Percentiles rank a stretch among this genome's conserved stretches.
Evolutionary conservation across 2,888 invertebrate species (phyloP).

Genomic region (Acrobasis suavella): DNA sequence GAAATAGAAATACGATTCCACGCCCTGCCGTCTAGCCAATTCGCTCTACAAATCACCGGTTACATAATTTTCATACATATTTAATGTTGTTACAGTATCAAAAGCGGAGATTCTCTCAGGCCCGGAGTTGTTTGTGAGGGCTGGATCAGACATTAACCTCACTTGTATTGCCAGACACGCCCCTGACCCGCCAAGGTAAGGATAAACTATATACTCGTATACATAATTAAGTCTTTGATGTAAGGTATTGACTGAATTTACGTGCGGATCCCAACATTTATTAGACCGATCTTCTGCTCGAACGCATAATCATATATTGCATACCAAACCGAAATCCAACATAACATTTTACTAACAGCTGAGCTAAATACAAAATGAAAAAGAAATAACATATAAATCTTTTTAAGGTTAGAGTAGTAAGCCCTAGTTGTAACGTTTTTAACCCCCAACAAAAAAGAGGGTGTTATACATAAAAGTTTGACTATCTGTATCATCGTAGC

Average conservation of each 20-base stretch:
- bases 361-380: no score
- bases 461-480: no score
- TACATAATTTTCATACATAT: constrained; percentile 6
- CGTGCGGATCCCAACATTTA: background rate
- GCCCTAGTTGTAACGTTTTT: no score
- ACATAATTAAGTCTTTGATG: background rate
- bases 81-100: constrained; percentile 84
- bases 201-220: constrained; percentile 39
- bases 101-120: constrained; percentile 94
- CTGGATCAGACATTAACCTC: constrained; percentile 94
- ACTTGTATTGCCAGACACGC: constrained; percentile 93
- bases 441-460: no score
- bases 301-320: background rate
- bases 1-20: no score
- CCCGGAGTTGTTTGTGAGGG: constrained; percentile 92
- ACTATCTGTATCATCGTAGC: no score
- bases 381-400: no score
- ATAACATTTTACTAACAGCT: no score
- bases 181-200: constrained; percentile 90
- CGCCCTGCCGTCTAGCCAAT: no score
- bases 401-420: no score
- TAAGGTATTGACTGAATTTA: background rate
- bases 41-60: background rate
- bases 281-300: background rate
- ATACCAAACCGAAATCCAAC: no score